phyloP scores from a whole-genome alignment of 1,140 invertebrate species.

The Euura saliciscinereae region DNA sequence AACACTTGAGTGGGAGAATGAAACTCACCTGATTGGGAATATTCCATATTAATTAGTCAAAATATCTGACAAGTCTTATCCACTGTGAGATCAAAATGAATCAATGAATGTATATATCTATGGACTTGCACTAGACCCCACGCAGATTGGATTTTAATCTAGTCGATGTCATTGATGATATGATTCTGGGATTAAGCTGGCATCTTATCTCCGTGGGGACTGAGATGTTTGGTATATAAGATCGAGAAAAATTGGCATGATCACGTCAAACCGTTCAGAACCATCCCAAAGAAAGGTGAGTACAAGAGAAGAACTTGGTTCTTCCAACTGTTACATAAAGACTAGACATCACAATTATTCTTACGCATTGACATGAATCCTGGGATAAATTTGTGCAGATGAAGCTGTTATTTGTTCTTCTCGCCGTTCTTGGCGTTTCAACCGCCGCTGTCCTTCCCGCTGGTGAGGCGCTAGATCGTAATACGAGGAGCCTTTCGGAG shows the following conservation, averaged over 20 bases:
- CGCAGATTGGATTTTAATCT: neutral
- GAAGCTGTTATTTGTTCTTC: neutral
- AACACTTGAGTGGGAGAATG: too few species aligned
- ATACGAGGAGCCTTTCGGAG: neutral
- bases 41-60: too few species aligned
- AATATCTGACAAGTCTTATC: too few species aligned
- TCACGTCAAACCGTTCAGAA: neutral
- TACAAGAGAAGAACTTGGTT: neutral
- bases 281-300: neutral
- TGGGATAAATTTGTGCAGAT: neutral
- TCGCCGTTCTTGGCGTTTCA: neutral
- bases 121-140: neutral
- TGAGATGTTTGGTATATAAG: neutral
- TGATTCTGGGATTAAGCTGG: neutral
- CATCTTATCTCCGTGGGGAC: neutral
- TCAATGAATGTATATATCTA: too few species aligned
- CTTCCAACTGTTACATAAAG: neutral
- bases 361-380: neutral
- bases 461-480: neutral
- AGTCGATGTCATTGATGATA: neutral
- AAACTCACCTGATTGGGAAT: too few species aligned
- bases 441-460: neutral
- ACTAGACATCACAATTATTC: neutral
- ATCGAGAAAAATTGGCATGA: neutral
- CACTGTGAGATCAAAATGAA: too few species aligned